phyloP scores from a whole-genome alignment of 2,888 invertebrate species.

The Leptarthrus brevirostris region DNA sequence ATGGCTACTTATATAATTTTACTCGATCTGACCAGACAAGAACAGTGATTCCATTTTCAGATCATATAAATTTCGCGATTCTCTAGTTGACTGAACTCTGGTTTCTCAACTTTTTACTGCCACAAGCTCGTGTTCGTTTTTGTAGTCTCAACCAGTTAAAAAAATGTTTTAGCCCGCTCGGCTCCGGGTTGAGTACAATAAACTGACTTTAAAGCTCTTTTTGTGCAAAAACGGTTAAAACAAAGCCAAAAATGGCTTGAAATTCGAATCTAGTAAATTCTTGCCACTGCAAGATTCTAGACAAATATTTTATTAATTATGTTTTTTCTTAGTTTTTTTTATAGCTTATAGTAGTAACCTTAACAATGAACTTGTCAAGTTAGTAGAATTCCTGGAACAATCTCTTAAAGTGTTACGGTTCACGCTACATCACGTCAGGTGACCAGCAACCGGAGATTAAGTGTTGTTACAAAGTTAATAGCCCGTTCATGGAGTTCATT shows the following conservation, averaged over 20 bases:
- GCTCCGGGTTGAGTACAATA: too few species aligned
- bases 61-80: conserved; percentile 30
- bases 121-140: conserved; percentile 8
- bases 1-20: conserved; percentile 6
- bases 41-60: conserved; percentile 5
- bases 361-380: conserved; percentile 37
- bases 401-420: not conserved
- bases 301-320: not conserved
- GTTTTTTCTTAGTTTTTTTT: conserved; percentile 17
- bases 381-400: conserved; percentile 9
- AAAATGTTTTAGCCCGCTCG: conserved; percentile 8
- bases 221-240: conserved; percentile 6
- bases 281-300: not conserved
- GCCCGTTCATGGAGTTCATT: not conserved
- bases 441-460: not conserved
- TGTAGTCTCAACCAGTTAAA: not conserved
- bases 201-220: conserved; percentile 14
- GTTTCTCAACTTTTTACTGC: conserved; percentile 20
- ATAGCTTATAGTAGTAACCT: not conserved
- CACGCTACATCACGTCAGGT: not conserved
- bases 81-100: conserved; percentile 40
- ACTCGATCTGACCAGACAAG: not conserved
- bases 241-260: conserved; percentile 13
- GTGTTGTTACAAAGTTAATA: not conserved
- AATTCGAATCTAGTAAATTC: not conserved